phyloP scores from a whole-genome alignment of 2,797 vertebrate genomes.

The Falco naumanni region DNA sequence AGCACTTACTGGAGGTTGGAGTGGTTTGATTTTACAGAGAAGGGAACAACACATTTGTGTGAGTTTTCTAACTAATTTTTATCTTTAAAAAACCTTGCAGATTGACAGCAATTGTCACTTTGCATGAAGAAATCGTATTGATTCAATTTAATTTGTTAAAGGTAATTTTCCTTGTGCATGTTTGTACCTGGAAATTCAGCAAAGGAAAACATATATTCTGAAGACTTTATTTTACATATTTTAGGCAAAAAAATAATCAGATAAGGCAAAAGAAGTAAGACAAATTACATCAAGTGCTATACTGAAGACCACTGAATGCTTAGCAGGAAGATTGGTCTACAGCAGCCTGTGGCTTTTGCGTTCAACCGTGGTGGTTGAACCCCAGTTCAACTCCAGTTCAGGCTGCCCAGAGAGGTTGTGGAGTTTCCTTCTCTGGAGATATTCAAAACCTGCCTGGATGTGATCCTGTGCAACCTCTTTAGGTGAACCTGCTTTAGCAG shows the following conservation, averaged over 20 bases:
- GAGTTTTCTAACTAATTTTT: neutral
- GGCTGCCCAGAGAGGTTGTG: no score
- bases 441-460: no score
- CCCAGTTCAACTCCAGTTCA: no score
- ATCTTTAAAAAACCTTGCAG: neutral
- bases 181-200: neutral
- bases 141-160: neutral
- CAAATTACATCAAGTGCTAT: neutral
- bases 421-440: no score
- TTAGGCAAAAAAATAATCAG: neutral
- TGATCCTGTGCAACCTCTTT: no score
- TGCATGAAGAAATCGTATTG: neutral
- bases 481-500: no score
- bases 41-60: neutral
- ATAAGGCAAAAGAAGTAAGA: neutral
- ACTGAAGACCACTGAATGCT: neutral
- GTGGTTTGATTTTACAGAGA: neutral
- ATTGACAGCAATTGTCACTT: neutral
- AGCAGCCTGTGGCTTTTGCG: neutral
- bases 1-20: neutral
- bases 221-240: neutral
- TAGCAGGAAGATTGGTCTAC: neutral
- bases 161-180: neutral
- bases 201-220: neutral
- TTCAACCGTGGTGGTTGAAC: neutral